Base-by-base conservation (phyloP, 2,888 invertebrate genomes). In the Nemotelus pantherinus region DNA sequence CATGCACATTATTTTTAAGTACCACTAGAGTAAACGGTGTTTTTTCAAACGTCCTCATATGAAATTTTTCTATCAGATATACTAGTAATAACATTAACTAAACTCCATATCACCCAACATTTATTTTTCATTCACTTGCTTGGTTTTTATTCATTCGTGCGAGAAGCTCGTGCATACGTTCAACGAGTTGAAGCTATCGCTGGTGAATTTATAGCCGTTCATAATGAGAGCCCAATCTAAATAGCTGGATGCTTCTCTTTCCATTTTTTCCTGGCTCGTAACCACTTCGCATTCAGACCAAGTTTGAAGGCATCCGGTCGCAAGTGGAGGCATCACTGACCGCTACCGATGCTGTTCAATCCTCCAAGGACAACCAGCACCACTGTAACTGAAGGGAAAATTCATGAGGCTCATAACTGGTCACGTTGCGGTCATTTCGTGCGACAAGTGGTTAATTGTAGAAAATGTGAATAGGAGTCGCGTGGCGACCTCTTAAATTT, bases 401-500 rank as follows among this genome's bases (percentile, higher is more conserved):
- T 72, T 58, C 58, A 72, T 72, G 44, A 39, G 39, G 58, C 25
- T 48, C 74, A 63, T 74, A 63, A 63, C 60, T 43, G 63, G 63
- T 74, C 63, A 74, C 63, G 63, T 74, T 74, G 74, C 63, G 60
- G 74, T 74, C 63, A 74, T 74, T 74, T 60, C 48, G 48, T 63
- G 74, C 63, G 63, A 74, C 60, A 74, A 74, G 74, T 74, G 74
- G 74, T 74, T 74, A 60, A 74, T 74, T 63, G 58, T 45, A 43
- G 71, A 45, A 72, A 58, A 57, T 72, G 47, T 25, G 45, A 72
- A 39, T 44, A 58, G 47, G 67, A 48, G 67, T 67, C 48, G 67
- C 67, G 67, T 72, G 57, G 71, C 71, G 45, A 45, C 58, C 55
- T 58, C 57, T 72, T 72, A 57, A 45, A 72, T 57, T 57, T 58